Percentiles rank a stretch among this genome's conserved stretches.
Evolutionary conservation across 2,113 vertebrate species (phyloP).

Genomic region (Hiodon alosoides): DNA sequence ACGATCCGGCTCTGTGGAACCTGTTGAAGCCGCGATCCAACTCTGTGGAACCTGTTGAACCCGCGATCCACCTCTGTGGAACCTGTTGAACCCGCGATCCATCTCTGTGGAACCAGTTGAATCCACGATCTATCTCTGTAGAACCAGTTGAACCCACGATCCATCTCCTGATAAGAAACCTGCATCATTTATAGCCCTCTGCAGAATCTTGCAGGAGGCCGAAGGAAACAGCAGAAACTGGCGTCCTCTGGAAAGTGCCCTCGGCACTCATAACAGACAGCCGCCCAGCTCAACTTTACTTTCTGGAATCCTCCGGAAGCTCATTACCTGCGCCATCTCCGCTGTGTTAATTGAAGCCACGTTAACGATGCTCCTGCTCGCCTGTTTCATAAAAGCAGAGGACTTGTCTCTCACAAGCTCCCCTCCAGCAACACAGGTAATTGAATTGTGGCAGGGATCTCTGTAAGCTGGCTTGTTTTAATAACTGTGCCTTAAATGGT

Average conservation of each 20-base stretch:
- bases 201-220: background rate
- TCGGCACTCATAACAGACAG: slow-evolving; percentile 45
- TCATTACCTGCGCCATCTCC: slow-evolving; percentile 57
- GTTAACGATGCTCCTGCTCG: slow-evolving; percentile 49
- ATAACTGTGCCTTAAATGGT: slow-evolving; percentile 69
- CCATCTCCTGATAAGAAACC: no score
- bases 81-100: no score
- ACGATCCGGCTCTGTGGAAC: no score
- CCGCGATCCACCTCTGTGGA: no score
- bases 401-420: slow-evolving; percentile 46
- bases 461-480: slow-evolving; percentile 69
- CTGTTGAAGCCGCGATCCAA: no score
- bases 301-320: slow-evolving; percentile 49
- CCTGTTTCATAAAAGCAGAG: slow-evolving; percentile 52
- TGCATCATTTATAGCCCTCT: background rate
- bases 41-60: no score
- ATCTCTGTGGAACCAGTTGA: no score
- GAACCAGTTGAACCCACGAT: no score
- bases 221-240: background rate
- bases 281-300: slow-evolving; percentile 49
- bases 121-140: no score
- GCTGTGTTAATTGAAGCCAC: slow-evolving; percentile 69
- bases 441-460: slow-evolving; percentile 70
- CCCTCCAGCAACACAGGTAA: slow-evolving; percentile 70
- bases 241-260: slow-evolving; percentile 41